Evolutionary conservation across 2,888 invertebrate genomes (phyloP), one percentile per base, ranked within the genome.

Genomic region (Dyspetes luteomarginatus): DNA sequence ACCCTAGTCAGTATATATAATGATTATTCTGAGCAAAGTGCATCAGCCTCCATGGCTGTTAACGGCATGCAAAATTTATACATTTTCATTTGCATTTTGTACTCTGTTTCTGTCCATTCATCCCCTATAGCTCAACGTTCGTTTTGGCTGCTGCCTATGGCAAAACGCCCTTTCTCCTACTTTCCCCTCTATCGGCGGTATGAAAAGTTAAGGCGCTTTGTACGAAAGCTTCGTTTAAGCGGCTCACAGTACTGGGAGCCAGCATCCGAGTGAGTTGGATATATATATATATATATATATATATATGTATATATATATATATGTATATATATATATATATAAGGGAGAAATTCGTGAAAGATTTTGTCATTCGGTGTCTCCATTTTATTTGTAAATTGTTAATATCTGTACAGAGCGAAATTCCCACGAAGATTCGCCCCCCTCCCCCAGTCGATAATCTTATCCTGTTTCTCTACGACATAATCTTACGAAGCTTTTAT

Each of bases 181-280:
- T 19, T 28, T 15, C 36, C 56, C 5, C 45, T 17, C 12, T n/a
- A 4, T 12, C 28, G 43, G 58, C 43, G 24, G 43, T 75, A 67
- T 43, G 65, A 45, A 73, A 75, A 75, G 65, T 65, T 60, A 75
- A 80, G 65, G 65, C 71, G 71, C 80, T 80, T 80, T 75, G 71
- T 74, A 65, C 48, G 50, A 75, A 74, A 75, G 69, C 74, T 79
- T 71, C 56, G 43, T 30, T 62, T 79, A 79, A 79, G 74, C 79
- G 56, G 79, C 69, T 79, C 71, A 17, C 50, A 50, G 58, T 68
- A 78, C 68, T 62, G 60, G 60, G 41, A 72, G 60, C 65, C 45
- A 64, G 41, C 22, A 74, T 68, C 74, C 48, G 28, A 74, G 69
- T 12, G 45, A 48, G 45, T 62, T 15, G 24, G 68, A 55, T 48